A percentile compares a stretch with the other conserved stretches of the same genome.
Conservation (phyloP, 1,140 invertebrate genomes). For the Rhizoglyphus robini region DNA sequence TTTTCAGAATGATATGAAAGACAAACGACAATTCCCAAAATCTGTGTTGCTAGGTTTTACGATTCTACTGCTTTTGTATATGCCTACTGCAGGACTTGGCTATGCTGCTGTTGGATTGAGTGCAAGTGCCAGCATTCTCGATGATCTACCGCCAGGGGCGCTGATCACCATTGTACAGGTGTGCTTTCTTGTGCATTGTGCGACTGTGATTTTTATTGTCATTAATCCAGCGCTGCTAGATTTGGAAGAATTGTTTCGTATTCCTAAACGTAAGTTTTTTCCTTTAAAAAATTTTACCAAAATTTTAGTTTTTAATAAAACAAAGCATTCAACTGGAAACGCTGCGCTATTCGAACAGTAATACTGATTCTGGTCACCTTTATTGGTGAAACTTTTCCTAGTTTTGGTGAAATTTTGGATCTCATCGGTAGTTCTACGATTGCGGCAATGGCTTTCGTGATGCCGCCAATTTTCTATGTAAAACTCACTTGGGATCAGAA, state of each 20-base stretch:
- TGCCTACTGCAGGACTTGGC: constrained; percentile 42
- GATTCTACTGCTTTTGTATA: constrained; percentile 42
- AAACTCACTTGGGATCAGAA: background rate
- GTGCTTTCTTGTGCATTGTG: constrained; percentile 45
- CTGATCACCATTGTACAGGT: constrained; percentile 40
- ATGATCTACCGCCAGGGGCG: constrained; percentile 31
- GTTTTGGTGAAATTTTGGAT: constrained; percentile 76
- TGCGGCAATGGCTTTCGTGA: constrained; percentile 65
- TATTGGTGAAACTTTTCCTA: constrained; percentile 62
- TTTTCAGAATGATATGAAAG: constrained; percentile 52
- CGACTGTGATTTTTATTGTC: constrained; percentile 49
- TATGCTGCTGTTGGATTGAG: constrained; percentile 46
- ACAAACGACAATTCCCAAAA: constrained; percentile 41
- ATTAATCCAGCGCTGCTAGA: constrained; percentile 52
- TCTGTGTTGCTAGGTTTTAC: constrained; percentile 40
- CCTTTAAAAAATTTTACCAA: constrained; percentile 23
- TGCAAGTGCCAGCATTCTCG: constrained; percentile 41
- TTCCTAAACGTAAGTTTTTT: constrained; percentile 46
- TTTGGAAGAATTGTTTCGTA: constrained; percentile 49
- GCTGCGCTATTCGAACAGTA: constrained; percentile 54
- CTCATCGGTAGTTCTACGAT: constrained; percentile 69
- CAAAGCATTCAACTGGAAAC: constrained; percentile 59
- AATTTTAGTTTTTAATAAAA: constrained; percentile 42
- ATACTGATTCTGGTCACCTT: constrained; percentile 56
- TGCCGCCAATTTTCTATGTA: constrained; percentile 55